A percentile compares a stretch with the other conserved stretches of the same genome.
phyloP scores from a whole-genome alignment of 2,797 vertebrate genomes.

The Danio aesculapii region DNA sequence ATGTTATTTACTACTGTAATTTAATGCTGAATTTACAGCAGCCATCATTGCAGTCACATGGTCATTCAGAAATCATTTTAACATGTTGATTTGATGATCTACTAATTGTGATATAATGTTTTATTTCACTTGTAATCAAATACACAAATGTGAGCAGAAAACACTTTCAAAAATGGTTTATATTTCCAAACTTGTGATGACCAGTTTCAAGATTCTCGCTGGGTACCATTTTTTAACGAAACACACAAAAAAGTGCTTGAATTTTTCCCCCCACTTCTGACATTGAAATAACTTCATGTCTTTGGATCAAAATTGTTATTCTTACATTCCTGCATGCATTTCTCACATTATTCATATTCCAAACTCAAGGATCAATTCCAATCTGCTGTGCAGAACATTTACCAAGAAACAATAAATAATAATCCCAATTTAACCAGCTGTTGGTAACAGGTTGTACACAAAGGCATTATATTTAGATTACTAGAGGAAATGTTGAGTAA shows the following conservation, averaged over 20 bases:
- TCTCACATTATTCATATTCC: neutral
- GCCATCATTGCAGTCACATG: too few species aligned
- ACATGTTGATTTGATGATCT: too few species aligned
- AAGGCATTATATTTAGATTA: neutral
- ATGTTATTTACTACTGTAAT: too few species aligned
- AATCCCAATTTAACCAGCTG: neutral
- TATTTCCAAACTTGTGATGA: too few species aligned
- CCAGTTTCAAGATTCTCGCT: too few species aligned
- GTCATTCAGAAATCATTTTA: too few species aligned
- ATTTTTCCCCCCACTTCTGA: neutral
- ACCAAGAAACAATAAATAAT: neutral
- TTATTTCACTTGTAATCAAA: too few species aligned
- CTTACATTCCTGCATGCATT: neutral
- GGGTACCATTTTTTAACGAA: neutral
- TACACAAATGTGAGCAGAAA: too few species aligned
- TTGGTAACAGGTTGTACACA: neutral
- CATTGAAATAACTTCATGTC: slow-evolving; percentile 36
- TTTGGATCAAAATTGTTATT: neutral
- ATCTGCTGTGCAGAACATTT: neutral
- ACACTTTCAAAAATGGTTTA: too few species aligned
- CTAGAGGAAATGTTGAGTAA: slow-evolving; percentile 22
- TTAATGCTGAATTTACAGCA: too few species aligned
- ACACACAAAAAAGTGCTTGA: neutral
- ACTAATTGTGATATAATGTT: too few species aligned
- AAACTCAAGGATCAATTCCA: slow-evolving; percentile 37